Conservation (phyloP, 2,113 vertebrate genomes). For the Numida meleagris region DNA sequence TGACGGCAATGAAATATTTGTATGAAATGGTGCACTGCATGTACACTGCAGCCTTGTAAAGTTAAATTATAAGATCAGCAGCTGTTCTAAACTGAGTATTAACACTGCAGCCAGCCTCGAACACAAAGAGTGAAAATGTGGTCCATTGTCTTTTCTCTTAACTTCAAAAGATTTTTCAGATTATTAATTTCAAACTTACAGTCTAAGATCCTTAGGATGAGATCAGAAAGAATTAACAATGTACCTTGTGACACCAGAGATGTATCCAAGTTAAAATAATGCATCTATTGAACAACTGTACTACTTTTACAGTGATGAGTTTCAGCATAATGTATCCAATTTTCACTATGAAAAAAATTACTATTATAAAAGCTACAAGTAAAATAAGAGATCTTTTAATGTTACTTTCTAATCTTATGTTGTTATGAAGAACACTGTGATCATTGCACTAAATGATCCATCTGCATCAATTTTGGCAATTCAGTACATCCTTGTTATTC, state of each 20-base stretch:
- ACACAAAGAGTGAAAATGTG: neutral
- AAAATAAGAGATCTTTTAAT: neutral
- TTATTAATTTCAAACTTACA: neutral
- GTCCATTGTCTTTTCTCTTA: neutral
- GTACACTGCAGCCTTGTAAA: neutral
- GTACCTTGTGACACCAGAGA: neutral
- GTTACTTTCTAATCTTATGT: neutral
- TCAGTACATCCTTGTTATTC: rapidly evolving
- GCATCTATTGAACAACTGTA: neutral
- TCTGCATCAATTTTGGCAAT: neutral
- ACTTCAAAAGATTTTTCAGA: neutral
- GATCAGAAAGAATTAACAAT: neutral
- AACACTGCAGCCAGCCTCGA: neutral
- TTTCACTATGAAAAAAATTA: neutral
- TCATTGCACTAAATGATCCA: neutral
- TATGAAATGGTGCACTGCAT: neutral
- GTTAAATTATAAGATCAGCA: neutral
- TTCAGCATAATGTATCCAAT: neutral
- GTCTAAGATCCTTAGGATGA: neutral
- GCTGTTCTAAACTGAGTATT: neutral
- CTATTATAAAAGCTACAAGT: neutral
- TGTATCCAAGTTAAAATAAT: neutral
- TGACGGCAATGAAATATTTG: neutral
- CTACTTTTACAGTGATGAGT: neutral
- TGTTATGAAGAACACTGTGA: neutral